Evolutionary conservation across 2,113 vertebrate species (phyloP), one percentile per base, ranked within the genome.

Genomic region (Gambusia affinis): DNA sequence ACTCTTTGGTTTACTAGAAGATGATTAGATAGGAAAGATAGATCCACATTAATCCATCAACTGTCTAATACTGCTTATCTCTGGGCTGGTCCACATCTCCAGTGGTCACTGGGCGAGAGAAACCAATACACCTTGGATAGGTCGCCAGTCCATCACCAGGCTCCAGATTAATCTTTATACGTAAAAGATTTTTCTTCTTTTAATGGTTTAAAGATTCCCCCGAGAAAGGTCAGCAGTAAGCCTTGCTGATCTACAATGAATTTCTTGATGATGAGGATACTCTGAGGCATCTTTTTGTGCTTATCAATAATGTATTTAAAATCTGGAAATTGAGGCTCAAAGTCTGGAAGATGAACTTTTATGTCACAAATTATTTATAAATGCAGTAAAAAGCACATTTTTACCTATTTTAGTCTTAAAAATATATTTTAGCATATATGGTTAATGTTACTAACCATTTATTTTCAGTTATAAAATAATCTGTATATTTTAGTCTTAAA

Each of bases 241-340:
- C 67, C 62, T 29, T 79, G 75, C 76, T 67, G 35, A 82, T 84
- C 77, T 64, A 67, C 64, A 79, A 22, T 81, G 68, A 75, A 81
- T 81, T 75, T 39, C 68, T 79, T 35, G 81, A 65, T 77, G 78
- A 84, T 75, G 71, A 87, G 62, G 70, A 67, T 63, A 71, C 76
- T 76, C 70, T 75, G 11, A 77, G 44, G 19, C 44, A 47, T 47
- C 44, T 47, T 47, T 47, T 47, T 47, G 44, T 47, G 44, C 7
- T 75, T 64, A 83, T 83, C 19, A 86, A 81, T 88, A 86, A 82
- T 85, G 39, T 57, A 86, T 82, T 76, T 6, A 77, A 78, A 75
- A 72, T 30, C 24, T 30, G 44, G 35, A 82, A 74, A 77, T 0
- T 69, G 73, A 60, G 39, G 72, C 28, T n/a, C 64, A 29, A 72